Evolutionary conservation across 2,797 vertebrate genomes (phyloP).

Genomic region (Gymnothorax javanicus): DNA sequence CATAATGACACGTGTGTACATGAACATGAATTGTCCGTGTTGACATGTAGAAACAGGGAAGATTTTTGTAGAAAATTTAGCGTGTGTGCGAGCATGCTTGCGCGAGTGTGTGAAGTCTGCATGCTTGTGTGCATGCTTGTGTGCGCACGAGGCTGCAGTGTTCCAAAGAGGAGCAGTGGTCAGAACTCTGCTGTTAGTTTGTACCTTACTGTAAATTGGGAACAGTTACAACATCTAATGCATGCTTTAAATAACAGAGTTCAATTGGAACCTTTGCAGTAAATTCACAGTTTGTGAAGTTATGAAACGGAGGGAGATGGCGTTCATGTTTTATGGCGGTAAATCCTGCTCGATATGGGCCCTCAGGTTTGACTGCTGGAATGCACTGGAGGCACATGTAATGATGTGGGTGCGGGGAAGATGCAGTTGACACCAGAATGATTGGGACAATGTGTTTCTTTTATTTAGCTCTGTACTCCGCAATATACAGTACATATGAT

Average conservation of each 20-base stretch:
- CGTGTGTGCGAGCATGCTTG: background rate
- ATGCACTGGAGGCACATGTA: constrained; percentile 69
- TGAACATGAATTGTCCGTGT: constrained; percentile 57
- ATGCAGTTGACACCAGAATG: background rate
- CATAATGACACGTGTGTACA: constrained; percentile 17
- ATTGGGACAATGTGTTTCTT: too few species aligned
- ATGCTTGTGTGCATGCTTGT: constrained; percentile 39
- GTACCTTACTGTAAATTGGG: constrained; percentile 75
- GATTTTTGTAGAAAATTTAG: background rate
- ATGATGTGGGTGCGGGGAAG: constrained; percentile 42
- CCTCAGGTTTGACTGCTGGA: constrained; percentile 71
- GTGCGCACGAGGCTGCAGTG: constrained; percentile 76
- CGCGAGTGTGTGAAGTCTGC: constrained; percentile 25
- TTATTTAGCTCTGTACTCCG: too few species aligned
- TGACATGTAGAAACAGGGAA: background rate
- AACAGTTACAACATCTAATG: constrained; percentile 81
- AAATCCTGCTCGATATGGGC: constrained; percentile 69
- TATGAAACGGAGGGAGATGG: constrained; percentile 61
- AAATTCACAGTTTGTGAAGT: constrained; percentile 82
- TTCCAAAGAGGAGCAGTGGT: constrained; percentile 64
- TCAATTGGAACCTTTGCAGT: constrained; percentile 84
- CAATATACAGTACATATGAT: too few species aligned
- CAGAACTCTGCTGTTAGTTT: constrained; percentile 63
- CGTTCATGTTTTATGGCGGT: constrained; percentile 57
- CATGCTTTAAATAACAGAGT: constrained; percentile 92